A percentile compares a stretch with the other conserved stretches of the same genome.
Conservation (phyloP, 2,888 invertebrate genomes). For the Oscheius myriophilus region DNA sequence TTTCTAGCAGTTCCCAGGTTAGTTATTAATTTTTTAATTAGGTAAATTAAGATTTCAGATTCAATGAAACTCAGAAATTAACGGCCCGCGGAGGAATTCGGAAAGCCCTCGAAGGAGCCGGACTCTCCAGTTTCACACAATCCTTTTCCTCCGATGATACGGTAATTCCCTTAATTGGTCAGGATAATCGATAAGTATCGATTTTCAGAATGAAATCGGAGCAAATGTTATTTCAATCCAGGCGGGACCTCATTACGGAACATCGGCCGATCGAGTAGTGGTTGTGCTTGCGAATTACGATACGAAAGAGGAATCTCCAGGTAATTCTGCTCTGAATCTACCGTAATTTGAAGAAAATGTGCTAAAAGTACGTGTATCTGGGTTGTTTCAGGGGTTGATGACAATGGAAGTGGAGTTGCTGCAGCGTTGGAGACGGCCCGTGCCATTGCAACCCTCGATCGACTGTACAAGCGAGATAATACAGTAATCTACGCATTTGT, state of each 20-base stretch:
- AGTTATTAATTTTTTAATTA: neutral
- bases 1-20: conserved; percentile 50
- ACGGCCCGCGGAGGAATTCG: conserved; percentile 39
- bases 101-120: conserved; percentile 45
- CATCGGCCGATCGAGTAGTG: conserved; percentile 43
- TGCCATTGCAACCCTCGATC: conserved; percentile 41
- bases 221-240: conserved; percentile 52
- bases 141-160: conserved; percentile 50
- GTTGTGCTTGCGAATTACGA: conserved; percentile 52
- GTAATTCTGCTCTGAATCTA: conserved; percentile 9
- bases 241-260: conserved; percentile 45
- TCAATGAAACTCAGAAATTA: conserved; percentile 46
- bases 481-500: conserved; percentile 49
- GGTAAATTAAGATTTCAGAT: conserved; percentile 25
- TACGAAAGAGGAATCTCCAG: conserved; percentile 41
- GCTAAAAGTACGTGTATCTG: no score
- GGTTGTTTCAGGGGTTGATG: conserved; percentile 49
- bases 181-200: neutral
- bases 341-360: neutral
- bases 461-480: conserved; percentile 39
- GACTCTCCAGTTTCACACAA: conserved; percentile 45
- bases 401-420: conserved; percentile 54
- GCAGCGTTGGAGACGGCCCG: conserved; percentile 46
- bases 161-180: conserved; percentile 23
- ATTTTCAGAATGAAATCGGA: conserved; percentile 48